phyloP scores from a whole-genome alignment of 2,888 invertebrate species.

The Synanthedon andrenaeformis region DNA sequence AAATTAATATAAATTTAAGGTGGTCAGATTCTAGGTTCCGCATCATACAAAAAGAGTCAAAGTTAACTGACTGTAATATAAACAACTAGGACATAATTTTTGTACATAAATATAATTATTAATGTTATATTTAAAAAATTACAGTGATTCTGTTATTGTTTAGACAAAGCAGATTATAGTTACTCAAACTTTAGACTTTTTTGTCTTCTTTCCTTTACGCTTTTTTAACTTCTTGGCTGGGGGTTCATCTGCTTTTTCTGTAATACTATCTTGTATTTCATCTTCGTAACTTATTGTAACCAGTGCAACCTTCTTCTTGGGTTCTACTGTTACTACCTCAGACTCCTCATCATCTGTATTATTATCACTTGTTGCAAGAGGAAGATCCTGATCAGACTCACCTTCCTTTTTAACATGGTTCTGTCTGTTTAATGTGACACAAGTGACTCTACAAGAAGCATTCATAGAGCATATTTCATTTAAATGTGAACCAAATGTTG shows the following conservation, averaged over 20 bases:
- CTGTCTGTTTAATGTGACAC: conserved; percentile 72
- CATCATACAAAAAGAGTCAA: too few species aligned
- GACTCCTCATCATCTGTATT: conserved; percentile 24
- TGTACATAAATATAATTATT: too few species aligned
- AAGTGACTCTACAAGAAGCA: conserved; percentile 80
- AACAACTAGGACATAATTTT: too few species aligned
- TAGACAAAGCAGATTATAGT: background rate
- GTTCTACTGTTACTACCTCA: conserved; percentile 7
- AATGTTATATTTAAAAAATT: too few species aligned
- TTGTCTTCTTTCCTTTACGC: conserved; percentile 43
- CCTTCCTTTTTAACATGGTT: conserved; percentile 50
- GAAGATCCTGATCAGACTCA: conserved; percentile 20
- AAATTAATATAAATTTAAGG: too few species aligned
- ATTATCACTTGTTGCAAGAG: conserved; percentile 16
- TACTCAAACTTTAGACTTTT: conserved; percentile 18
- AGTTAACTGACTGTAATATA: too few species aligned
- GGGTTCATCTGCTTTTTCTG: conserved; percentile 18
- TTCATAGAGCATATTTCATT: conserved; percentile 70
- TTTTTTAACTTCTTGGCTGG: conserved; percentile 44
- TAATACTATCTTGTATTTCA: conserved; percentile 19
- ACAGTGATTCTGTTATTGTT: too few species aligned
- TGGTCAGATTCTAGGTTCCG: too few species aligned
- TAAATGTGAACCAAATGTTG: conserved; percentile 38
- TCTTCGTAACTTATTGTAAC: conserved; percentile 51
- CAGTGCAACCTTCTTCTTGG: conserved; percentile 49